Conservation (phyloP, 2,797 vertebrate species). For the Dendrocincla tyrannina region DNA sequence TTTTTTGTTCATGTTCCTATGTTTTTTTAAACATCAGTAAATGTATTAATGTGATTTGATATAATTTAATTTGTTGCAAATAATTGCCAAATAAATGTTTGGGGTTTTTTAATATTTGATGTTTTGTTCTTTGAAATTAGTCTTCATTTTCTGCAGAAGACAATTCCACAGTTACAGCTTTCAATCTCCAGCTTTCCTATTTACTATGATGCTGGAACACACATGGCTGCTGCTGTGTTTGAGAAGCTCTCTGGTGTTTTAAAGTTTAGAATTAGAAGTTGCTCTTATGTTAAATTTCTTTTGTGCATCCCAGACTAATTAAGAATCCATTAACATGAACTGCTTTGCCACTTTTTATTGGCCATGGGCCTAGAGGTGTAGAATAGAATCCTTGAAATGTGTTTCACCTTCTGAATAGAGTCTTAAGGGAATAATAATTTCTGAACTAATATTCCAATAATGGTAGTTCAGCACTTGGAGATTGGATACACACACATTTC, state of each 20-base stretch:
- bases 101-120: not conserved
- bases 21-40: not conserved
- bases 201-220: not conserved
- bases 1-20: accelerated
- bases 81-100: not conserved
- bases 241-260: slow-evolving; percentile 5
- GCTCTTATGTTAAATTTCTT: not conserved
- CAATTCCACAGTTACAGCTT: not conserved
- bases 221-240: not conserved
- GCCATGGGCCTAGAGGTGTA: not conserved
- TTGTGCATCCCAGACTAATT: slow-evolving; percentile 20
- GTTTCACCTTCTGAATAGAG: not conserved
- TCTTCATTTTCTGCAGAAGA: not conserved
- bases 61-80: not conserved
- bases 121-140: not conserved
- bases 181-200: not conserved
- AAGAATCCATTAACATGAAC: slow-evolving; percentile 29
- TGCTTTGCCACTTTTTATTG: slow-evolving; percentile 34
- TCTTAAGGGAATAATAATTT: not conserved
- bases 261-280: not conserved
- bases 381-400: slow-evolving; percentile 9
- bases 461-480: not conserved
- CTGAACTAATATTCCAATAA: not conserved
- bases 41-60: not conserved
- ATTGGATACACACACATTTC: not conserved